Conservation (phyloP, 2,888 invertebrate genomes). For the Heterodera filipjevi region DNA sequence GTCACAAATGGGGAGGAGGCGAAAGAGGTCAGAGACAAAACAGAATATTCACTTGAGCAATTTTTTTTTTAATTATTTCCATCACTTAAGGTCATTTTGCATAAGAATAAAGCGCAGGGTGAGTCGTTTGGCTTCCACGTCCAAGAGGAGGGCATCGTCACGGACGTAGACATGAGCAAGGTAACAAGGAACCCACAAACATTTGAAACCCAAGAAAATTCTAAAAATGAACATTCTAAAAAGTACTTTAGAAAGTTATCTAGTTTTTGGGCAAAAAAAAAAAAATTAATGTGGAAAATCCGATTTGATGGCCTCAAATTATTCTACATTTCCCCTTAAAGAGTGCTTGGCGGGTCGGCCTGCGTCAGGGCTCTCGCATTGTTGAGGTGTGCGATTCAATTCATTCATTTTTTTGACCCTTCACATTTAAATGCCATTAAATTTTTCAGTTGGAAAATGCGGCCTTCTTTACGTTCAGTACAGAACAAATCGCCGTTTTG, state of each 20-base stretch:
- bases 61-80: not conserved
- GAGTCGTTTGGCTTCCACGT: slow-evolving; percentile 62
- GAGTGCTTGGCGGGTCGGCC: slow-evolving; percentile 74
- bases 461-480: slow-evolving; percentile 53
- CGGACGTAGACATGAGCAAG: slow-evolving; percentile 78
- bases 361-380: slow-evolving; percentile 84
- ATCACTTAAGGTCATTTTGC: slow-evolving; percentile 45
- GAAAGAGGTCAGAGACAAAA: slow-evolving; percentile 75
- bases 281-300: too few species aligned
- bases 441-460: slow-evolving; percentile 50
- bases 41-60: not conserved
- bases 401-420: not conserved
- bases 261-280: too few species aligned
- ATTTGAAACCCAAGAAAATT: slow-evolving; percentile 62
- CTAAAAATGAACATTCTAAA: too few species aligned
- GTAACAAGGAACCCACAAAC: slow-evolving; percentile 58
- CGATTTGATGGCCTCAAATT: too few species aligned
- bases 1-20: slow-evolving; percentile 76
- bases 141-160: slow-evolving; percentile 77
- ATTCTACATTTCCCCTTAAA: slow-evolving; percentile 2
- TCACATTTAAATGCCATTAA: not conserved
- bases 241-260: too few species aligned
- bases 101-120: slow-evolving; percentile 47
- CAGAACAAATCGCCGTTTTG: slow-evolving; percentile 56
- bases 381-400: too few species aligned